A percentile compares a stretch with the other conserved stretches of the same genome.
phyloP scores from a whole-genome alignment of 2,797 vertebrate genomes.

The Loris lydekkerianus region DNA sequence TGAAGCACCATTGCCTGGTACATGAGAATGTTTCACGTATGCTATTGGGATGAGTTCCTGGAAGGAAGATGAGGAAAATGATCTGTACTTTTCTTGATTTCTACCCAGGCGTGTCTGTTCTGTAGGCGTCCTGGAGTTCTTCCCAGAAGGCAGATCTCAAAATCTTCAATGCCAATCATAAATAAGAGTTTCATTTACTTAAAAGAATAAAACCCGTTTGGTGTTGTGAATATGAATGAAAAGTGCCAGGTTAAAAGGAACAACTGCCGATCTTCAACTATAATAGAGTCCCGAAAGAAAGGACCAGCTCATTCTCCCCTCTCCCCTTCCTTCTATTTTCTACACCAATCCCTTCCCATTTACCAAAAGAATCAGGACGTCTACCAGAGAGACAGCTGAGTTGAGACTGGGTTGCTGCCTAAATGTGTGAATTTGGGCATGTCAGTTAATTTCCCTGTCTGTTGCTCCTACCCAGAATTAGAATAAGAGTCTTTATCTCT shows the following conservation, averaged over 20 bases:
- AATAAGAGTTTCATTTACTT: constrained; percentile 66
- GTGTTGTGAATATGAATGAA: constrained; percentile 34
- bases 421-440: neutral
- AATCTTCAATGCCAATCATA: constrained; percentile 68
- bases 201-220: constrained; percentile 51
- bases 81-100: constrained; percentile 56
- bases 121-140: constrained; percentile 64
- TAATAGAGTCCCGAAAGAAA: neutral
- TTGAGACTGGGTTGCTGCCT: neutral
- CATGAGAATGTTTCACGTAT: neutral
- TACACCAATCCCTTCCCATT: neutral
- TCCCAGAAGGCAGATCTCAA: constrained; percentile 71
- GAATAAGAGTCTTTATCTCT: neutral
- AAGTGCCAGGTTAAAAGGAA: constrained; percentile 47
- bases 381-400: neutral
- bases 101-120: constrained; percentile 54
- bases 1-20: neutral
- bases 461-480: neutral
- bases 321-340: neutral
- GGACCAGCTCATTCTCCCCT: neutral
- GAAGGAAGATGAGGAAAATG: neutral
- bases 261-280: neutral
- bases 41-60: constrained; percentile 33
- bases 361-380: neutral
- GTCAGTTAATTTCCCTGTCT: neutral